Base-by-base conservation (phyloP, 2,888 invertebrate genomes). In the Aporophyla lueneburgensis region DNA sequence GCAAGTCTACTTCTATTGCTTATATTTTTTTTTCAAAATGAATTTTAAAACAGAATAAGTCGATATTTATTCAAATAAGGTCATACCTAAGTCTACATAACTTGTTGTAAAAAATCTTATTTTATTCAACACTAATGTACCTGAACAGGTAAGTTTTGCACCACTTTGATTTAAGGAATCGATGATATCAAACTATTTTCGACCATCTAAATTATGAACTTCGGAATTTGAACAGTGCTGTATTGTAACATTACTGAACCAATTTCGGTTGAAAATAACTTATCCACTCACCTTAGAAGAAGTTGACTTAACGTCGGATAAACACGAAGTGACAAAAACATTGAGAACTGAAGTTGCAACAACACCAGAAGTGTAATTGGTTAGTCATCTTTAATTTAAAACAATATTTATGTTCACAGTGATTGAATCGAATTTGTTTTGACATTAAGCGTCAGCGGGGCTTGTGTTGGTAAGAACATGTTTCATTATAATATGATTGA, bases 251-350 rank as follows among this genome's bases (percentile, higher is more conserved):
- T 46, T 46, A 74, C 51, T 53, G 16, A 65, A 75, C 46, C 54
- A 63, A 56, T 54, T 69, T 27, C 24, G 24, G 24, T 53, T 33
- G 66, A 67, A 71, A 74, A 82, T 9, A 40, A 67, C 6, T 58
- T 65, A 54, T 73, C 56, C 21, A 81, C 86, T 83, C 78, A 86
- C 86, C 86, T 86, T 77, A 16, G 16, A 76, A 24, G 69, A 70
- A 62, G 56, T 71, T 62, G 58, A 69, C 59, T 83, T 74, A 80
- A 68, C 71, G 74, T 78, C 73, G 71, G 21, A 75, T 84, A 59
- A 69, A 81, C 74, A 77, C 66, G 63, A 72, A 76, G 66, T 77
- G 76, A 65, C 16, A 74, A 68, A 68, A 87, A 85, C 76, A 73
- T 78, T 70, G 70, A 65, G 10, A 74, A 71, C 74, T 75, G 73